phyloP scores from a whole-genome alignment of 2,113 vertebrate genomes.

The Hepsetus odoe region DNA sequence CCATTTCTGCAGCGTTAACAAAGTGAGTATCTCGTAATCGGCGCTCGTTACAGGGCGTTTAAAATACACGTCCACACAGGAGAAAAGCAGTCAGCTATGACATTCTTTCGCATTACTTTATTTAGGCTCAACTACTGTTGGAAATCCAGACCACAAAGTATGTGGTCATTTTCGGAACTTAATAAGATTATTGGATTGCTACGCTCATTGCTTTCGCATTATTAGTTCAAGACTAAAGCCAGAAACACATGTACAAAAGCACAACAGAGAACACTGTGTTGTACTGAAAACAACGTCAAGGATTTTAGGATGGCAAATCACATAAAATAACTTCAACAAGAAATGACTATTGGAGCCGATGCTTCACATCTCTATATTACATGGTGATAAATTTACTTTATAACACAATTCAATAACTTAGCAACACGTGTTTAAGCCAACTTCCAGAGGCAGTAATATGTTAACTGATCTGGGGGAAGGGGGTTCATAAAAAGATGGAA shows the following conservation, averaged over 20 bases:
- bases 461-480: neutral
- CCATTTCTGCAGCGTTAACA: conserved; percentile 51
- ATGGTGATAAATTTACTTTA: neutral
- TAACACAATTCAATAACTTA: neutral
- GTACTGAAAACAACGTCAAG: conserved; percentile 1
- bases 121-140: conserved; percentile 35
- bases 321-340: neutral
- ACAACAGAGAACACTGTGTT: conserved; percentile 1
- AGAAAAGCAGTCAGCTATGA: conserved; percentile 34
- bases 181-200: conserved; percentile 38
- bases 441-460: neutral
- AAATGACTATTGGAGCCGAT: neutral
- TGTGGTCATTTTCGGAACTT: conserved; percentile 25
- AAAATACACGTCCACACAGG: conserved; percentile 45
- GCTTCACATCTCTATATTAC: neutral
- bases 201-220: conserved; percentile 11
- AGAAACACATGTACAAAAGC: conserved; percentile 32
- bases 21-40: conserved; percentile 48
- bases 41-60: conserved; percentile 51
- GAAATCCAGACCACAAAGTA: conserved; percentile 34
- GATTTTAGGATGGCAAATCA: neutral
- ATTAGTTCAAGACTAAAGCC: conserved; percentile 8
- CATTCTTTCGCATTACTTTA: conserved; percentile 40
- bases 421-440: neutral
- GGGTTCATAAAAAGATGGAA: neutral